Evolutionary conservation across 2,888 invertebrate species (phyloP), one percentile per base, ranked within the genome.

Genomic region (Stenichneumon culpator): DNA sequence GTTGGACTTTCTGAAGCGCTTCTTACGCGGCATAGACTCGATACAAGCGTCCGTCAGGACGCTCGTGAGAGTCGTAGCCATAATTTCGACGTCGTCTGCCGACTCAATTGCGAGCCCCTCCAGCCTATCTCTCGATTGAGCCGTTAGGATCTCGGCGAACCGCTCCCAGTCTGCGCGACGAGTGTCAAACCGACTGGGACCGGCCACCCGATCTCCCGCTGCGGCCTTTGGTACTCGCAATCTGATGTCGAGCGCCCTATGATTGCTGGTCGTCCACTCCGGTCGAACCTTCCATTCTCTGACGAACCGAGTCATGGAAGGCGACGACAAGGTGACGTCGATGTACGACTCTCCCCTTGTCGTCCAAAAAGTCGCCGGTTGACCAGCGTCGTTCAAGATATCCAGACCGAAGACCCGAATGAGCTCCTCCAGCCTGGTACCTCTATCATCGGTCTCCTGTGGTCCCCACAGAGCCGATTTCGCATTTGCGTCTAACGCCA

Each of bases 1-100:
- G n/a, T n/a, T n/a, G n/a, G n/a, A n/a, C n/a, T n/a, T n/a, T n/a
- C n/a, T n/a, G n/a, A n/a, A n/a, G n/a, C n/a, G n/a, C n/a, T n/a
- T n/a, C n/a, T n/a, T n/a, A n/a, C n/a, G n/a, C 84, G 77, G 79
- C 14, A 86, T 83, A 3, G 85, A 65, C 25, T 22, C 75, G 19
- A 19, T 32, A 22, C 78, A 86, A 28, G 83, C 86, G 0, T 14
- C 47, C 11, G 54, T 73, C 22, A 88, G 73, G 28, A 60, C 60
- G 5, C 63, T 70, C 1, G 81, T 79, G 19, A 87, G 68, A 0
- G 67, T 39, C 28, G 7, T 9, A 1, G 81, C 83, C 19, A 83
- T 67, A 0, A 5, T 11, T 19, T 78, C 81, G 11, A 65, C 79
- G 0, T 86, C 60, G 6, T 0, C 73, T 11, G 47, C 6, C 3